A percentile compares a stretch with the other conserved stretches of the same genome.
phyloP scores from a whole-genome alignment of 2,113 vertebrate genomes.

The Monarcha castaneiventris region DNA sequence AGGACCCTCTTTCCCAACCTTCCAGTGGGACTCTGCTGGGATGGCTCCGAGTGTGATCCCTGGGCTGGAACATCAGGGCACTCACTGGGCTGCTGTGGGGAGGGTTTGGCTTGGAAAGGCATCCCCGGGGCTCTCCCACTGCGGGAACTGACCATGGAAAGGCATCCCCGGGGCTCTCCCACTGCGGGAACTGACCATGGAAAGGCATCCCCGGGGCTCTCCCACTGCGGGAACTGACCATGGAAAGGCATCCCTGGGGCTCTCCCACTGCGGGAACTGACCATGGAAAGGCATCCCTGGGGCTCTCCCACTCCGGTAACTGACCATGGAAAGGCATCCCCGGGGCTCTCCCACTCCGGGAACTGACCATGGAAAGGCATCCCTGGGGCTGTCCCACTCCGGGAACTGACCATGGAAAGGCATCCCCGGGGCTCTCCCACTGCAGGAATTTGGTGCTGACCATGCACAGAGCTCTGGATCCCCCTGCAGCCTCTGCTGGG shows the following conservation, averaged over 20 bases:
- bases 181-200: background rate
- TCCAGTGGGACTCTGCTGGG: background rate
- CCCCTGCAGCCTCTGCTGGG: background rate
- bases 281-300: background rate
- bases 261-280: no score
- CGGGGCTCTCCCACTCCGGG: background rate
- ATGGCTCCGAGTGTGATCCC: fast-evolving
- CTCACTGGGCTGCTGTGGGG: background rate
- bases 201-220: background rate
- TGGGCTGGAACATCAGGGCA: background rate
- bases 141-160: background rate
- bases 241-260: background rate
- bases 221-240: background rate
- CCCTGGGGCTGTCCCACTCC: background rate
- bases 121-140: background rate
- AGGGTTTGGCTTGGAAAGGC: background rate
- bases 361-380: background rate
- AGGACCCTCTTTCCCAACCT: background rate
- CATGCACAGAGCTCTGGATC: background rate
- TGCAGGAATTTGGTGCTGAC: background rate
- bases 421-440: background rate
- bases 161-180: no score
- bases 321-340: background rate
- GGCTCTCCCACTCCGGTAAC: fast-evolving
- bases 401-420: background rate